A percentile compares a stretch with the other conserved stretches of the same genome.
phyloP scores from a whole-genome alignment of 2,113 vertebrate species.

The Tretioscincus oriximinensis region DNA sequence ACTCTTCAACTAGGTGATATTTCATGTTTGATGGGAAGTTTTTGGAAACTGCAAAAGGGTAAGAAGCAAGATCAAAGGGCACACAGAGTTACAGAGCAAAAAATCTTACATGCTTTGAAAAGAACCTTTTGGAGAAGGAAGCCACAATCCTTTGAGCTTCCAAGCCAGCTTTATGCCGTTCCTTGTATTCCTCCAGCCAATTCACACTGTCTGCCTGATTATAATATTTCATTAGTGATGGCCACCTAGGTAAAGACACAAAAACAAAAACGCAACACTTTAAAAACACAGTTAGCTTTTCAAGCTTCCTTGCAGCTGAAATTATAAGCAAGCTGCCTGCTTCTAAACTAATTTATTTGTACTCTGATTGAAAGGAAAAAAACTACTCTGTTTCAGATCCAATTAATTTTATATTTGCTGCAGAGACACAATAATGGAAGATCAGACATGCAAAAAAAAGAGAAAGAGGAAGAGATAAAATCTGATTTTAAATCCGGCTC shows the following conservation, averaged over 20 bases:
- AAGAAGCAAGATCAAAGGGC: background rate
- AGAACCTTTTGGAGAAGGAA: slow-evolving; percentile 93
- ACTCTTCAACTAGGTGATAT: no score
- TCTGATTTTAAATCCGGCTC: background rate
- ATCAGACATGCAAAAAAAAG: background rate
- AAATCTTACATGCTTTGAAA: slow-evolving; percentile 89
- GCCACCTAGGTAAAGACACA: slow-evolving; percentile 80
- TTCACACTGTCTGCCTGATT: slow-evolving; percentile 85
- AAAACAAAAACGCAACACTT: background rate
- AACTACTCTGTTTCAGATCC: background rate
- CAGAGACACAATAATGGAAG: background rate
- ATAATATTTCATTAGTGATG: slow-evolving; percentile 90
- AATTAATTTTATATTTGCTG: background rate
- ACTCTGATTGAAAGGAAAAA: background rate
- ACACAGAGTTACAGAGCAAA: background rate
- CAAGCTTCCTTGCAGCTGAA: background rate
- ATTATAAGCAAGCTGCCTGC: background rate
- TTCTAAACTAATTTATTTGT: background rate
- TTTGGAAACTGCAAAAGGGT: no score
- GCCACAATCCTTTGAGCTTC: slow-evolving; percentile 88
- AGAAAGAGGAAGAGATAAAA: no score
- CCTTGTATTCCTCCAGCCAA: slow-evolving; percentile 92
- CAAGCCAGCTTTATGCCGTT: slow-evolving; percentile 85
- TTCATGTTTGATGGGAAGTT: no score
- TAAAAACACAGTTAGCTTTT: background rate